phyloP scores from a whole-genome alignment of 2,797 vertebrate species.

The Syndactyla subalaris region DNA sequence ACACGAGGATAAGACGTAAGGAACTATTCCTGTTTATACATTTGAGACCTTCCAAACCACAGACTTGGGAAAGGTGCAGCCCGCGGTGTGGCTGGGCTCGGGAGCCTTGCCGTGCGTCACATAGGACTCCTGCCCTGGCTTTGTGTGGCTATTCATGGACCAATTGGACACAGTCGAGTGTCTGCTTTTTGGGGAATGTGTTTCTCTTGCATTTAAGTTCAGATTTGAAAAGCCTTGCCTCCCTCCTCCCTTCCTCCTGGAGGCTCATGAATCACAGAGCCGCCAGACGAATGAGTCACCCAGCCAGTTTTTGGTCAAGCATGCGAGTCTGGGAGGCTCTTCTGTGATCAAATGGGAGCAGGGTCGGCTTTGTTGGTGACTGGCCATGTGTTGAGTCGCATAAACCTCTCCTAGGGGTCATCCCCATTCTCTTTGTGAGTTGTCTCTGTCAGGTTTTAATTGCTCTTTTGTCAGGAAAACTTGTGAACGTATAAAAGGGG shows the following conservation, averaged over 20 bases:
- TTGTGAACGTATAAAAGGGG: not conserved
- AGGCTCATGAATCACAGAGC: conserved; percentile 68
- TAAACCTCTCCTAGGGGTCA: conserved; percentile 39
- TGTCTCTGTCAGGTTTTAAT: conserved; percentile 18
- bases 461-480: conserved; percentile 67
- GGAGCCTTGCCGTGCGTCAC: not conserved
- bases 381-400: conserved; percentile 51
- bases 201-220: conserved; percentile 52
- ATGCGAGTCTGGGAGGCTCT: conserved; percentile 63
- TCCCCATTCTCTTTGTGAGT: conserved; percentile 44
- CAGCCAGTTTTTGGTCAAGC: conserved; percentile 64
- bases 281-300: conserved; percentile 65
- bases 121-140: conserved; percentile 11
- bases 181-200: conserved; percentile 62
- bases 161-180: conserved; percentile 17
- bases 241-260: conserved; percentile 70
- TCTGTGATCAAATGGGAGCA: conserved; percentile 34
- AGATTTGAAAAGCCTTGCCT: conserved; percentile 55
- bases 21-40: not conserved
- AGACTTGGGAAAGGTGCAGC: not conserved
- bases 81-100: accelerated
- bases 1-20: not conserved
- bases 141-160: conserved; percentile 26
- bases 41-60: not conserved
- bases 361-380: conserved; percentile 54